phyloP scores from a whole-genome alignment of 2,797 vertebrate species.

The Merluccius polli region DNA sequence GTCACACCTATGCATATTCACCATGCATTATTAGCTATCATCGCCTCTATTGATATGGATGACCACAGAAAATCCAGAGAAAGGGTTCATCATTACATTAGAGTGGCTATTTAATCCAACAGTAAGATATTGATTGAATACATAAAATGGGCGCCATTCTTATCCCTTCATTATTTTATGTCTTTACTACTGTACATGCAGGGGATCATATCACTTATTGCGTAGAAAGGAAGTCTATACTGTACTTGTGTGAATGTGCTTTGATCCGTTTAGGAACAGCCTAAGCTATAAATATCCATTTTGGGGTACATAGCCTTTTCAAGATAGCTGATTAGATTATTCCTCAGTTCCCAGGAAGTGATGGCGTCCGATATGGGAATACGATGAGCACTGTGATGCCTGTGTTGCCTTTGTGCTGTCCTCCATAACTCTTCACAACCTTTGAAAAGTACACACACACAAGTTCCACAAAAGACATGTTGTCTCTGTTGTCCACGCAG shows the following conservation, averaged over 20 bases:
- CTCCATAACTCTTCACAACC: neutral
- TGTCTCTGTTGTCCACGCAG: neutral
- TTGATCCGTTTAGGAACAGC: neutral
- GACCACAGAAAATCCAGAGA: too few relatives aligned
- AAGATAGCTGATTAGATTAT: neutral
- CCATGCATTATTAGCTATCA: too few relatives aligned
- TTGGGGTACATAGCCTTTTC: neutral
- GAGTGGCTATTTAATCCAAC: too few relatives aligned
- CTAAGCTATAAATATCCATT: constrained; percentile 1
- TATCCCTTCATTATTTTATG: neutral
- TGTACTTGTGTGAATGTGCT: neutral
- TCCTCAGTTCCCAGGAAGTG: neutral
- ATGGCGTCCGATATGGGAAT: neutral
- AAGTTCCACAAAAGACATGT: neutral
- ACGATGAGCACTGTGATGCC: neutral
- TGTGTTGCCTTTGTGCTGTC: neutral
- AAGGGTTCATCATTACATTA: too few relatives aligned
- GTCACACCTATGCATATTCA: too few relatives aligned
- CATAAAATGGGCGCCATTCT: neutral
- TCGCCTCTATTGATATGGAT: too few relatives aligned
- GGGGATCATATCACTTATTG: neutral
- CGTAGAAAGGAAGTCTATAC: neutral
- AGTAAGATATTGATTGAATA: neutral
- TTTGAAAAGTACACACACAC: neutral
- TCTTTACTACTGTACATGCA: neutral